Base-by-base conservation (phyloP, 2,113 vertebrate genomes). In the Nibea albiflora region DNA sequence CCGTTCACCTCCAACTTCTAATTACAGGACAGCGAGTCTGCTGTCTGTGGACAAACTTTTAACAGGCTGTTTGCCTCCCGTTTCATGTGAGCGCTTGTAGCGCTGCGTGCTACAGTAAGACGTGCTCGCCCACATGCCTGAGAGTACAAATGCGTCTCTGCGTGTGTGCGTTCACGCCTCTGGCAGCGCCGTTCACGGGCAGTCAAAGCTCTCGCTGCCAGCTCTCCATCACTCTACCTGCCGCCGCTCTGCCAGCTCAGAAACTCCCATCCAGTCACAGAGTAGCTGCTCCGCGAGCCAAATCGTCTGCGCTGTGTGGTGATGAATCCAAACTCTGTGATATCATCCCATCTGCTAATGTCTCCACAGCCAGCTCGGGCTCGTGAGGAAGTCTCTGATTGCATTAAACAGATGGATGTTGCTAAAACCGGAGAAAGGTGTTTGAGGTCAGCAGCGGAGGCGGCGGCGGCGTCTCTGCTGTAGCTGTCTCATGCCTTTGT, bases 311-410 rank as follows among this genome's bases (percentile, higher is more conserved):
- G 7, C 35, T 26, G 66, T 47, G 67, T 46, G 24, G 31, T 4
- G 73, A 72, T 65, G 69, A 73, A 77, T 83, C 35, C 72, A 69
- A 68, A 80, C 58, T 73, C 56, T 60, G 61, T 26, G 73, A 75
- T 58, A 65, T 19, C 1, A 17, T 78, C 80, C 73, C 84, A 76
- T 76, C 75, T 87, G 85, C 58, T 46, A 0, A 42, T 2, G 62
- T 28, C 53, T 62, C 67, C 12, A 0, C 67, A 46, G 74, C 80
- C 67, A 49, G 61, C 78, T 69, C 31, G 3, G 57, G 31, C 72
- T 56, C 17, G 62, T 31, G 73, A 52, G 70, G 69, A 52, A 26
- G 24, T 26, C 64, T 66, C 56, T 57, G 73, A 66, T 44, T 57
- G 54, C 61, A 35, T 54, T 47, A 19, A 58, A 44, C 58, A 86